Evolutionary conservation across 2,797 vertebrate genomes (phyloP), one percentile per base, ranked within the genome.

Genomic region (Harpagifer antarcticus): DNA sequence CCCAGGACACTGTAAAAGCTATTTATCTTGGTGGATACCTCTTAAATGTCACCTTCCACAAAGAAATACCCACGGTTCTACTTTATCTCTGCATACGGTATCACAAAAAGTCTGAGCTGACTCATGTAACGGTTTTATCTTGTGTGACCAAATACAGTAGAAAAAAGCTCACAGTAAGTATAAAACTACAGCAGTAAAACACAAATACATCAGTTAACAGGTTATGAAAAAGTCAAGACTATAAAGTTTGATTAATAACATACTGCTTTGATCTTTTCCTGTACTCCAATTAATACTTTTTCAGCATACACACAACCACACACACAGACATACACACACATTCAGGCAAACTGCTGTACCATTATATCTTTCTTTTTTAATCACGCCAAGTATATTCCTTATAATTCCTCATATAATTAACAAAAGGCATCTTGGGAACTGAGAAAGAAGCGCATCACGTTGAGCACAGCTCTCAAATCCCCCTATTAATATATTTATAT

Each of bases 191-290:
- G 60, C 66, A 61, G 69, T 83, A 74, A 43, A 19, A 63, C 48
- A 81, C 50, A 82, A 85, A 86, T 85, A 66, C 85, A 79, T 83
- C 78, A 72, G 67, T 15, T 2, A 56, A 70, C 72, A 80, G 62
- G 72, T 82, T 78, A 42, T 68, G 74, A 85, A 75, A 80, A 70
- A 56, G 79, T 68, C 17, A 23, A 72, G 61, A 62, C 77, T 83
- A 89, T 84, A 72, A 89, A 57, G 82, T 82, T 79, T 81, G 53
- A 87, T 85, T 89, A 83, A 87, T 80, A 54, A 65, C 72, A 78
- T 27, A 50, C 56, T 33, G 68, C 80, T 91, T 88, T 88, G 81
- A 83, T 89, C 47, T 78, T 79, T 72, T 57, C 43, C 68, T 70
- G 8, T 69, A 17, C 48, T 33, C 50, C 53, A 55, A 13, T 74